Percentiles rank a stretch among this genome's conserved stretches.
Evolutionary conservation across 2,797 vertebrate genomes (phyloP).

Genomic region (Lutjanus campechanus): DNA sequence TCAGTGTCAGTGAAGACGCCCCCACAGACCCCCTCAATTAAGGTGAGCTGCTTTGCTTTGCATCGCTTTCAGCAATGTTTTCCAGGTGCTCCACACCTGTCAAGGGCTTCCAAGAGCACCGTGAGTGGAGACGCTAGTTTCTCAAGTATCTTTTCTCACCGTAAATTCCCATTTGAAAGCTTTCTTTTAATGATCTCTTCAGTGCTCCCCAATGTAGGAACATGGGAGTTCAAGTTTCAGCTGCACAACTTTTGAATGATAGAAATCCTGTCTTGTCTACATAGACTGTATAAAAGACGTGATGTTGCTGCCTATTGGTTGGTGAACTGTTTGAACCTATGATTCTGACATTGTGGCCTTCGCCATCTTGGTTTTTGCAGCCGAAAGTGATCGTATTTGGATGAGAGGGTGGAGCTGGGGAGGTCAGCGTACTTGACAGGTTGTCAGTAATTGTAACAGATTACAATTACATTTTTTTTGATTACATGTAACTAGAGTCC

Average conservation of each 20-base stretch:
- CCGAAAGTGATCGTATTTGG: too few relatives aligned
- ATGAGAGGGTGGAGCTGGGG: too few relatives aligned
- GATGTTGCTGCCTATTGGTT: too few relatives aligned
- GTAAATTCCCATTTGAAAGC: neutral
- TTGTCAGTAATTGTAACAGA: too few relatives aligned
- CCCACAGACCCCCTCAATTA: neutral
- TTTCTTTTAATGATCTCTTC: slow-evolving; percentile 13
- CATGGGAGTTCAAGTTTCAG: neutral
- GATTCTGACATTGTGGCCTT: too few relatives aligned
- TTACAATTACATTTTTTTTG: too few relatives aligned
- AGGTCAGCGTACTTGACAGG: too few relatives aligned
- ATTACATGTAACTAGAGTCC: too few relatives aligned
- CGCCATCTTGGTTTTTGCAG: too few relatives aligned
- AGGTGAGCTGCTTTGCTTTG: neutral
- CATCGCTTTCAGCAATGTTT: neutral
- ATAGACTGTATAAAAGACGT: too few relatives aligned
- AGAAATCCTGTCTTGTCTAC: neutral
- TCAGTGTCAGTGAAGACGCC: slow-evolving; percentile 7
- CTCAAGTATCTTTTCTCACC: neutral
- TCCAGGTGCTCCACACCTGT: slow-evolving; percentile 7
- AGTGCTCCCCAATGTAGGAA: neutral
- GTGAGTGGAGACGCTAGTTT: neutral
- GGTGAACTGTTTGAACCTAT: neutral
- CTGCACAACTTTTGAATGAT: neutral
- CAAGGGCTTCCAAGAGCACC: neutral